These are phyloP conservation scores for Lithobates pipiens DNA, from an alignment of 2,797 vertebrate species.

Conservation along the genomic window DNA sequence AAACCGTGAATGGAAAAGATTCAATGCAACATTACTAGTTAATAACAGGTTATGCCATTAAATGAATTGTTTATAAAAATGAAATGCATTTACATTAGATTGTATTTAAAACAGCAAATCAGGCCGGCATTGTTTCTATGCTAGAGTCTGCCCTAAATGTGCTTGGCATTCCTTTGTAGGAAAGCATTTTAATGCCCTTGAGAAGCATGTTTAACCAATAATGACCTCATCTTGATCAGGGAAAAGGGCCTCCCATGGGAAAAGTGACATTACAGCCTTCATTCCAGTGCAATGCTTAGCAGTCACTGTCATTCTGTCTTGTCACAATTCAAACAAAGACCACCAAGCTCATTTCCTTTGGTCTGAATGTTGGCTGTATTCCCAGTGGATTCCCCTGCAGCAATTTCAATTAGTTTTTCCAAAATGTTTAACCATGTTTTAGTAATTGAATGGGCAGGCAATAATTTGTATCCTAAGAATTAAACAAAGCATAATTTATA, in stretches of 20 bases:
- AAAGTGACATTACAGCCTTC: conserved; percentile 61
- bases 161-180: conserved; percentile 15
- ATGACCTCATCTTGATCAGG: conserved; percentile 58
- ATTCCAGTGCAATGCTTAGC: conserved; percentile 55
- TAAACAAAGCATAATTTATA: conserved; percentile 35
- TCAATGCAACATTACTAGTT: background rate
- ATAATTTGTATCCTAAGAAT: conserved; percentile 55
- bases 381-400: conserved; percentile 59
- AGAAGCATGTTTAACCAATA: conserved; percentile 60
- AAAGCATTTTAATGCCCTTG: conserved; percentile 3
- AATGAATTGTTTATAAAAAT: background rate
- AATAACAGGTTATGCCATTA: background rate
- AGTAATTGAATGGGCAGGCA: conserved; percentile 60
- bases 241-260: conserved; percentile 59
- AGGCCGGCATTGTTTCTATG: background rate
- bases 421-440: conserved; percentile 58
- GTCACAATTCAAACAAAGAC: conserved; percentile 61
- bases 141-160: background rate
- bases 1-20: background rate
- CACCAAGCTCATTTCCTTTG: conserved; percentile 60
- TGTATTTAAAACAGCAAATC: background rate
- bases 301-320: conserved; percentile 61
- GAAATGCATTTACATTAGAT: background rate
- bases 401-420: conserved; percentile 57
- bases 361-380: conserved; percentile 51